Conservation (phyloP, 2,113 vertebrate genomes). For the Colius striatus region DNA sequence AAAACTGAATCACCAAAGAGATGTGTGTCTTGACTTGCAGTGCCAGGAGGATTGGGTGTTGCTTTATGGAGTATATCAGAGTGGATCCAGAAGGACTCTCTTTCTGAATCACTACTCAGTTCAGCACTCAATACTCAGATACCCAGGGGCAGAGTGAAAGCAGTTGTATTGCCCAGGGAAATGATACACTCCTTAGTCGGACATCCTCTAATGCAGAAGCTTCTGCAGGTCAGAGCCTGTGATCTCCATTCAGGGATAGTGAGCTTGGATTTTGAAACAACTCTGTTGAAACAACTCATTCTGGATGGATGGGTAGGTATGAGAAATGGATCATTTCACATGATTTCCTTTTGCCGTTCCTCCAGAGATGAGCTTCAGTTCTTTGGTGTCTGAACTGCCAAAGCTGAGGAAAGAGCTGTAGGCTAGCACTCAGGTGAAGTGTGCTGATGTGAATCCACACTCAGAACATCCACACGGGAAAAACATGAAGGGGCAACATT, state of each 20-base stretch:
- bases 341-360: background rate
- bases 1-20: background rate
- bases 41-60: background rate
- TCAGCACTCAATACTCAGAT: background rate
- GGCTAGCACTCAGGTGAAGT: background rate
- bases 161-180: background rate
- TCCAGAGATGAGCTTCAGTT: background rate
- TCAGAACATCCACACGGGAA: background rate
- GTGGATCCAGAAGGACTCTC: background rate
- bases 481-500: background rate
- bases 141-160: background rate
- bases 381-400: background rate
- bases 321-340: background rate
- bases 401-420: background rate
- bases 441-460: background rate
- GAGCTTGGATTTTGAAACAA: background rate
- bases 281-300: background rate
- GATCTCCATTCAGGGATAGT: fast-evolving
- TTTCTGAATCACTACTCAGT: background rate
- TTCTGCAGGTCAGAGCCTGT: background rate
- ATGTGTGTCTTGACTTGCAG: fast-evolving
- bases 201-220: background rate
- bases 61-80: background rate
- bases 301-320: background rate
- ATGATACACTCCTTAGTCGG: background rate